Evolutionary conservation across 2,888 invertebrate genomes (phyloP), one percentile per base, ranked within the genome.

Genomic region (Hylaea fasciaria): DNA sequence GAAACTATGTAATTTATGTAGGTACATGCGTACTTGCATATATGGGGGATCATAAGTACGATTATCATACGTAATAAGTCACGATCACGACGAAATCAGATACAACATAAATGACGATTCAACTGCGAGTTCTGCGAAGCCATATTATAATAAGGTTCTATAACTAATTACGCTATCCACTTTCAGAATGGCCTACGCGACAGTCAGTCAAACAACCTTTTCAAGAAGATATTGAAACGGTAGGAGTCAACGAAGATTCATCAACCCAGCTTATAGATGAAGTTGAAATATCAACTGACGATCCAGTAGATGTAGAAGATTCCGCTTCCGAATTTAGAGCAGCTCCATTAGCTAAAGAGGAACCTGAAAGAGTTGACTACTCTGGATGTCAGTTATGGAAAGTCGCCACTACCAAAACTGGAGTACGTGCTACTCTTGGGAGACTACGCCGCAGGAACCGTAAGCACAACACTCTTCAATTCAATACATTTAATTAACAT

Each of bases 311-410:
- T 9, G 48, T 66, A 46, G 70, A 70, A 47, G 65, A 62, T 44
- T 51, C 62, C 28, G 70, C 72, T 52, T 62, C 70, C 40, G 60
- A 9, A 13, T 40, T 64, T 29, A 66, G 69, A 70, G 46, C 66
- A 71, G 66, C 72, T 28, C 59, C 57, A 10, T 64, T 69, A 58
- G 66, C 72, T 13, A 77, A 71, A 54, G 74, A 75, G 47, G 78
- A 76, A 56, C 65, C 63, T n/a, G 64, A 75, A 13, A 89, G 77
- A 74, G 92, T 96, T 44, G 94, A 94, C 51, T 97, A 97, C 81
- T 93, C 94, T 49, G 97, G 96, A 2, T 95, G 95, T 14, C 96
- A 97, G 86, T 84, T 97, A 13, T 96, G 96, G 95, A 94, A 96
- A 77, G 94, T 96, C 43, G 83, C 66, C 0, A 87, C 85, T 2